Conservation (phyloP, 2,888 invertebrate species). For the Sialis lutaria region DNA sequence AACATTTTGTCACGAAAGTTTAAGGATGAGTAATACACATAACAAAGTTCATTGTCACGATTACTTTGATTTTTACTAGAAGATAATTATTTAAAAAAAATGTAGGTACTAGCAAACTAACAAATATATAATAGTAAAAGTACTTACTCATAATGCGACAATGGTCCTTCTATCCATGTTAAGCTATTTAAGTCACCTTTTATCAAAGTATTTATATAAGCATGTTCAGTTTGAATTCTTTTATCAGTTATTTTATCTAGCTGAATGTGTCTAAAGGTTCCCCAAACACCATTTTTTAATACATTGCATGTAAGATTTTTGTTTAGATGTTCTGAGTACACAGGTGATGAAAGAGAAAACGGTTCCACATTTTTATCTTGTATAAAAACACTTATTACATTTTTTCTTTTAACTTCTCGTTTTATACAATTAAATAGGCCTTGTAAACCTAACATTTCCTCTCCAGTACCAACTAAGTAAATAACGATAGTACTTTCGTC, state of each 20-base stretch:
- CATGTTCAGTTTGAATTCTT: slow-evolving; percentile 37
- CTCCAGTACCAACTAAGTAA: slow-evolving; percentile 28
- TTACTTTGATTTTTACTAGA: background rate
- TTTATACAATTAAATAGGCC: slow-evolving; percentile 76
- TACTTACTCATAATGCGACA: slow-evolving; percentile 9
- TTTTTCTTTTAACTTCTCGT: slow-evolving; percentile 42
- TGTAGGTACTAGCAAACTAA: no score
- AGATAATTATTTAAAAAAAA: no score
- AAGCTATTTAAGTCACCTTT: slow-evolving; percentile 71
- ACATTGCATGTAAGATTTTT: slow-evolving; percentile 71
- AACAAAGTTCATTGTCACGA: background rate
- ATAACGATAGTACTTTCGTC: slow-evolving; percentile 29
- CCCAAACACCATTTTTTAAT: slow-evolving; percentile 35
- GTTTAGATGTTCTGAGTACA: slow-evolving; percentile 46
- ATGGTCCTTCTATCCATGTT: slow-evolving; percentile 61
- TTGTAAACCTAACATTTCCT: slow-evolving; percentile 52
- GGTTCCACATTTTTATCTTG: slow-evolving; percentile 41
- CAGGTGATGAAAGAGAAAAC: slow-evolving; percentile 42
- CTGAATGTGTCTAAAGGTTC: slow-evolving; percentile 43
- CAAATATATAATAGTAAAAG: no score
- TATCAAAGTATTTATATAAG: slow-evolving; percentile 59
- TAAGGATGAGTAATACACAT: slow-evolving; percentile 1
- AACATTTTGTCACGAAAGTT: background rate
- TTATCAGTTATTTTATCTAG: slow-evolving; percentile 29
- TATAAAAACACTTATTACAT: slow-evolving; percentile 43